These are phyloP conservation scores for Xenopus borealis DNA, from an alignment of 2,113 vertebrate genomes.

Conservation along the genomic window DNA sequence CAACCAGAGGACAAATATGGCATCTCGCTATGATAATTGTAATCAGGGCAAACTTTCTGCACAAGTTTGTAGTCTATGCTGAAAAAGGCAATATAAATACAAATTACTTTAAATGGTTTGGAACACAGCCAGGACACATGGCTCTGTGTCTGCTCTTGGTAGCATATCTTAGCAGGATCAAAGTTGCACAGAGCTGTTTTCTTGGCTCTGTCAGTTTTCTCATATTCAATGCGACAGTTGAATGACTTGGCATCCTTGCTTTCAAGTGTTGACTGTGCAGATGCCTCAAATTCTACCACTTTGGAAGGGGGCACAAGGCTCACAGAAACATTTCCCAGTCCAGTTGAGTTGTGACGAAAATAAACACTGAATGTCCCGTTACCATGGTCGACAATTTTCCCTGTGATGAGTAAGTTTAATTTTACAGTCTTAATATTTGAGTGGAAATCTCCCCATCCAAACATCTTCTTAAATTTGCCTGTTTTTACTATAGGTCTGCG, in stretches of 20 bases:
- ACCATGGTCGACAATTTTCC: slow-evolving; percentile 97
- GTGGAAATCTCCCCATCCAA: slow-evolving; percentile 98
- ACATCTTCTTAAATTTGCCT: slow-evolving; percentile 99
- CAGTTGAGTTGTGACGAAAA: slow-evolving; percentile 97
- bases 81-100: slow-evolving; percentile 98
- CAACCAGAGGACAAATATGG: slow-evolving; percentile 94
- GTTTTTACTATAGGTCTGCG: slow-evolving; percentile 98
- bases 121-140: slow-evolving; percentile 98
- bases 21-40: slow-evolving; percentile 97
- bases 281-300: slow-evolving; percentile 92
- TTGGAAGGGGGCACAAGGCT: slow-evolving; percentile 97
- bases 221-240: slow-evolving; percentile 97
- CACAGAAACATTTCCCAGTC: slow-evolving; percentile 93
- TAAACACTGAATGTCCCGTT: slow-evolving; percentile 98
- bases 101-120: slow-evolving; percentile 98
- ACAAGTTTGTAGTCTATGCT: slow-evolving; percentile 99
- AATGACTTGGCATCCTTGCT: slow-evolving; percentile 97
- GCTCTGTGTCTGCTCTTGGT: slow-evolving; percentile 97
- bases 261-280: slow-evolving; percentile 88
- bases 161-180: slow-evolving; percentile 92
- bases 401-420: slow-evolving; percentile 96
- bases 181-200: slow-evolving; percentile 91
- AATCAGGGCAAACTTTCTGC: slow-evolving; percentile 98
- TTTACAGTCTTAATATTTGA: slow-evolving; percentile 99
- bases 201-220: slow-evolving; percentile 97